Percentiles rank a stretch among this genome's conserved stretches.
These are phyloP conservation scores for Thryonomys swinderianus DNA, from an alignment of 2,113 vertebrate genomes.

Conservation along the genomic window DNA sequence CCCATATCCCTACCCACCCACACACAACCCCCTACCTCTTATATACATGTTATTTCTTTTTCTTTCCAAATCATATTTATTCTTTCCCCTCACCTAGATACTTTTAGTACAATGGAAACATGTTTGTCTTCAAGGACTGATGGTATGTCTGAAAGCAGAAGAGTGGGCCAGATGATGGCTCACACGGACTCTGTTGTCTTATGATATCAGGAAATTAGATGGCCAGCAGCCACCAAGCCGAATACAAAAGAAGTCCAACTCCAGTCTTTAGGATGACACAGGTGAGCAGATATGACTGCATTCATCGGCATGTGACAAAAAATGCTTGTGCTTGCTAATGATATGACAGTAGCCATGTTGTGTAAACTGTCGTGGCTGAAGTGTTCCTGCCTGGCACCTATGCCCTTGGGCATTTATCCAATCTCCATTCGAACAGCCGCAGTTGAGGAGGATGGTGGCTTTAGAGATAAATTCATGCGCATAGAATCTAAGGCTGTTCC, in stretches of 20 bases:
- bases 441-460: constrained; percentile 67
- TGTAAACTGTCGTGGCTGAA: constrained; percentile 79
- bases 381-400: constrained; percentile 70
- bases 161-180: background rate
- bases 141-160: background rate
- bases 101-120: constrained; percentile 15
- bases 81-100: background rate
- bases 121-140: background rate
- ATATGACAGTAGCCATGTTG: constrained; percentile 80
- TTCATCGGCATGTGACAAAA: constrained; percentile 82
- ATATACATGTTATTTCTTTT: too few species aligned
- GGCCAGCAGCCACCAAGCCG: background rate
- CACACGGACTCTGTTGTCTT: background rate
- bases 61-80: too few species aligned
- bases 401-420: constrained; percentile 81
- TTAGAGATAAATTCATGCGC: constrained; percentile 56
- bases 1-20: too few species aligned
- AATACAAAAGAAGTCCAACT: constrained; percentile 44
- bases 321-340: constrained; percentile 77
- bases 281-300: constrained; percentile 69
- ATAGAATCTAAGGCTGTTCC: constrained; percentile 49
- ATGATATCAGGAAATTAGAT: constrained; percentile 44
- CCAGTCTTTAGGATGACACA: background rate
- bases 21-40: too few species aligned
- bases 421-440: constrained; percentile 62